Evolutionary conservation across 2,888 invertebrate genomes (phyloP).

Genomic region (Leptopilina drosophilae): DNA sequence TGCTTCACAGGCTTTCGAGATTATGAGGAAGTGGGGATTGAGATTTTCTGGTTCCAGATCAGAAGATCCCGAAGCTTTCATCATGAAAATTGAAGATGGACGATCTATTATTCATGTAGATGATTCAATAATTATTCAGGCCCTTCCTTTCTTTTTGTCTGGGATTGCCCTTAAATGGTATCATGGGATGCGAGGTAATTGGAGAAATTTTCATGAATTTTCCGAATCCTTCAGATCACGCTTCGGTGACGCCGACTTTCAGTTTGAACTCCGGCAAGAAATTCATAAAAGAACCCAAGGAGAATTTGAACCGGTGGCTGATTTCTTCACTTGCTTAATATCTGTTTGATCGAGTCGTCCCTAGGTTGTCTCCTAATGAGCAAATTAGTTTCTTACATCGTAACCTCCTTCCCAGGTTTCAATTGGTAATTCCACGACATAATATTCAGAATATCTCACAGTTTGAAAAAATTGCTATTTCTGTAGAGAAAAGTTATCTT

Average conservation of each 20-base stretch:
- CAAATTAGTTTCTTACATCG: constrained; percentile 12
- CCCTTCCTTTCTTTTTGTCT: background rate
- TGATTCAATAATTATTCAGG: background rate
- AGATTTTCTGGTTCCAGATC: background rate
- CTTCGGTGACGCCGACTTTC: background rate
- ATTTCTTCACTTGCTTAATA: background rate
- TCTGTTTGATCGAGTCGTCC: background rate
- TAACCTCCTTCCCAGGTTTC: background rate
- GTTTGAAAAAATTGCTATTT: background rate
- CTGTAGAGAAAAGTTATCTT: background rate
- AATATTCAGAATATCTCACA: background rate
- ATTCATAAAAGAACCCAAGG: background rate
- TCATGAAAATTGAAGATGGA: background rate
- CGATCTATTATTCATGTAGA: background rate
- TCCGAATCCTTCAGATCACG: constrained; percentile 4
- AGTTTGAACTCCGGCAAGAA: background rate
- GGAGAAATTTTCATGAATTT: background rate
- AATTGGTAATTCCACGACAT: background rate
- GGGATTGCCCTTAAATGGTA: background rate
- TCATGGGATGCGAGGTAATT: background rate
- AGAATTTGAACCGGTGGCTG: background rate
- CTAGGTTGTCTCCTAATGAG: background rate
- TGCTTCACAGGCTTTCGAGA: too few species aligned
- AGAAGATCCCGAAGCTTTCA: background rate
- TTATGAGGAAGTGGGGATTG: background rate